A percentile compares a stretch with the other conserved stretches of the same genome.
Conservation (phyloP, 2,797 vertebrate genomes). For the Mastacembelus armatus region DNA sequence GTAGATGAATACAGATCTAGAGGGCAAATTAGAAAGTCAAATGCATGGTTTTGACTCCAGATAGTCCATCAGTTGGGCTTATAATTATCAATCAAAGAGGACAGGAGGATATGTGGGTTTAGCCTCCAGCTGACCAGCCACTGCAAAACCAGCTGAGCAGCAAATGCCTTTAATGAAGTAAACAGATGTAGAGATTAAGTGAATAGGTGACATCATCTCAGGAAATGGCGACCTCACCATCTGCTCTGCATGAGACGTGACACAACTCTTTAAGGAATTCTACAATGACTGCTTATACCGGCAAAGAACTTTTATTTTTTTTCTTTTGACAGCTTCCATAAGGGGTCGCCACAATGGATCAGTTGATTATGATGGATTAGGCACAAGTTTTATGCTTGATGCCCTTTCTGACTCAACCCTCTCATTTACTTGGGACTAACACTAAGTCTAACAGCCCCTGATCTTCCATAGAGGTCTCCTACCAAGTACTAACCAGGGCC, state of each 20-base stretch:
- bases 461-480: no score
- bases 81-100: conserved; percentile 27
- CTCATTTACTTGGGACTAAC: no score
- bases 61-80: conserved; percentile 6
- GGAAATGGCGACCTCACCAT: conserved; percentile 33
- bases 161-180: conserved; percentile 50
- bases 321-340: no score
- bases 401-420: no score
- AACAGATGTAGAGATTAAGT: conserved; percentile 57
- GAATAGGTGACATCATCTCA: conserved; percentile 28
- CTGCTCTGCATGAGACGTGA: conserved; percentile 33
- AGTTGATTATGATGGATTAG: no score
- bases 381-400: no score
- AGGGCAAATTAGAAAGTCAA: conserved; percentile 11
- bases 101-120: conserved; percentile 14
- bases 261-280: conserved; percentile 14
- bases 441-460: no score
- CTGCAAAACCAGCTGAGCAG: conserved; percentile 19
- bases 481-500: no score
- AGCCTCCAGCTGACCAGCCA: conserved; percentile 27
- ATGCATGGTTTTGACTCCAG: conserved; percentile 10
- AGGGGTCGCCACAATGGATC: no score
- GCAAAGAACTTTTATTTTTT: no score
- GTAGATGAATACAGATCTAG: conserved; percentile 1
- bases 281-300: neutral